Base-by-base conservation (phyloP, 2,113 vertebrate genomes). In the Marmota monax region DNA sequence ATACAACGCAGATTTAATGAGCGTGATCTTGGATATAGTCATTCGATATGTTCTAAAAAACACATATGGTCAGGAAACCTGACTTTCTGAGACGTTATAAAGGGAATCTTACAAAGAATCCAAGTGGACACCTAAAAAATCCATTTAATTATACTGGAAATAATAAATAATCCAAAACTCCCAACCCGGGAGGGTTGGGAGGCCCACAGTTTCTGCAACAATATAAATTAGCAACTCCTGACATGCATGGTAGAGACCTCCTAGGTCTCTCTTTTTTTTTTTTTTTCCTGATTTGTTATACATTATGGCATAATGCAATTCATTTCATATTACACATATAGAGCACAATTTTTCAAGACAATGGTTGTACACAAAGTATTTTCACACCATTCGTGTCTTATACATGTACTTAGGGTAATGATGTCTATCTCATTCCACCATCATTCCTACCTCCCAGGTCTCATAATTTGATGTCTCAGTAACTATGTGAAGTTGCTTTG, bases 21-120 rank as follows among this genome's bases (percentile, higher is more conserved):
- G 34, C 58, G 27, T 79, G 65, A 70, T 92, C 61, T 77, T 95
- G 79, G n/a, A 74, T 79, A 83, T 32, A 25, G 86, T 86, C 53
- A 22, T 86, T 74, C 39, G 72, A 22, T 20, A 63, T 17, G 63
- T 78, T 16, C 63, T 69, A 82, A 85, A 90, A 86, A 74, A 92
- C 1, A 20, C 67, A 58, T 76, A 72, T 42, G n/a, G 13, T 63
- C 56, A 82, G 56, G 34, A 91, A 87, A 96, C 25, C 45, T 34
- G 76, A 65, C 76, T 94, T 48, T 83, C 17, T 10, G 37, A 37
- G 22, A 90, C 69, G 25, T 18, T 93, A 14, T 84, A 92, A 95
- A 83, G 37, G 51, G 86, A 77, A 72, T 37, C 13, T 67, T 11
- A n/a, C 39, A 48, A 58, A 63, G 61, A 63, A 63, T 27, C 23